These are phyloP conservation scores for Odontocolon sp. DNA, from an alignment of 2,888 invertebrate genomes.

Conservation along the genomic window DNA sequence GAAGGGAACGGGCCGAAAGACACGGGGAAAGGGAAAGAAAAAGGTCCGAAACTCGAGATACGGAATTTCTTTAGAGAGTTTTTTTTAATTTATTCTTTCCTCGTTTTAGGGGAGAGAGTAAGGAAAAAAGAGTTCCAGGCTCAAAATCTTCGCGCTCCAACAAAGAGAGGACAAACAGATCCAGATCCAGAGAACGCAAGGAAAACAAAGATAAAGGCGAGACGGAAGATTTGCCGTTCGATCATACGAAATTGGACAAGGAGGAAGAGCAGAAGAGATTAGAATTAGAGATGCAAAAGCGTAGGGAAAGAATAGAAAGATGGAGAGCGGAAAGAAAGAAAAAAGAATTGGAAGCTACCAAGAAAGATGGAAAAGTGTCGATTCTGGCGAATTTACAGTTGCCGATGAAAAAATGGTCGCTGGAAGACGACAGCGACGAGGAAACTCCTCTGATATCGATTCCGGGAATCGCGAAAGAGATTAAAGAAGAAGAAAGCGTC, in stretches of 20 bases:
- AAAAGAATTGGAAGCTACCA: constrained; percentile 90
- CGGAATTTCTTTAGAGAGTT: not conserved
- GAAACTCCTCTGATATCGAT: constrained; percentile 74
- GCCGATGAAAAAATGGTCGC: constrained; percentile 93
- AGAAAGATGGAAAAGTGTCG: constrained; percentile 88
- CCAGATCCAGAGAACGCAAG: constrained; percentile 83
- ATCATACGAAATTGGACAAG: constrained; percentile 89
- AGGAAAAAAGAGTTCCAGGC: constrained; percentile 84
- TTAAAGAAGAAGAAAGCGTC: constrained; percentile 79
- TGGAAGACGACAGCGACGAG: constrained; percentile 97
- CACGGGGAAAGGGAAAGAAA: constrained; percentile 83
- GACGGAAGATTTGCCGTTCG: constrained; percentile 85
- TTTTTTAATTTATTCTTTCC: not conserved
- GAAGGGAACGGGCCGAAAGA: constrained; percentile 80
- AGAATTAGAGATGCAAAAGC: constrained; percentile 97
- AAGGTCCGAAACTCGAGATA: constrained; percentile 77
- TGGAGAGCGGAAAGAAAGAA: constrained; percentile 97
- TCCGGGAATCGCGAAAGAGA: constrained; percentile 82
- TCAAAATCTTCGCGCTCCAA: constrained; percentile 83
- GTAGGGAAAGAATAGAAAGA: constrained; percentile 96
- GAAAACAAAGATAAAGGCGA: constrained; percentile 83
- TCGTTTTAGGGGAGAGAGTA: constrained; percentile 83
- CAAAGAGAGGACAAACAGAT: constrained; percentile 81
- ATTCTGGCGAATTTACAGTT: constrained; percentile 84
- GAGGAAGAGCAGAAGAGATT: constrained; percentile 95